Conservation (phyloP, 2,113 vertebrate genomes). For the Sinocyclocheilus anophthalmus region DNA sequence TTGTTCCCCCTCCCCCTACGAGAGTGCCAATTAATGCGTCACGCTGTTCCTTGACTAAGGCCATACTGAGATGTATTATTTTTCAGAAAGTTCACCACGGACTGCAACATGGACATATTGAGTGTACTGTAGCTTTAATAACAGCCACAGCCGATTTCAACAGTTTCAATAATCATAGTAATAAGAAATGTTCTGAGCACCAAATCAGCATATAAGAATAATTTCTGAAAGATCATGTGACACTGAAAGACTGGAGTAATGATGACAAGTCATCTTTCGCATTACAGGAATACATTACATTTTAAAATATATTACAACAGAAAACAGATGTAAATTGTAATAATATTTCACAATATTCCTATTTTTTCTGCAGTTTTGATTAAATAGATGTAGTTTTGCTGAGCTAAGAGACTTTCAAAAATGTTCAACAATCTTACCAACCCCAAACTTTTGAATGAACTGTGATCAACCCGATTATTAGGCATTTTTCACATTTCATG, state of each 20-base stretch:
- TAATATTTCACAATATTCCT: neutral
- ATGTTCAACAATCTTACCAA: too few species aligned
- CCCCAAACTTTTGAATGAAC: too few species aligned
- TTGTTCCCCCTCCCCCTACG: too few species aligned
- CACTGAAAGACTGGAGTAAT: neutral
- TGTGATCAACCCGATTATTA: neutral
- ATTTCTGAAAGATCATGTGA: too few species aligned
- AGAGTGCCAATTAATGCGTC: constrained; percentile 58
- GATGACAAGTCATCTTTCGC: neutral
- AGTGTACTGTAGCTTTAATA: neutral
- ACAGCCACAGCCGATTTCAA: too few species aligned
- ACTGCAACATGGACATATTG: neutral
- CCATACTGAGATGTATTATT: constrained; percentile 70
- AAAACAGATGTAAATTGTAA: neutral
- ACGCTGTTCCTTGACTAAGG: constrained; percentile 65
- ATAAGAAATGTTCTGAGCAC: too few species aligned
- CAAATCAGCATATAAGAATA: too few species aligned
- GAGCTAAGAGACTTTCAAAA: neutral
- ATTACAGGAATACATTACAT: neutral
- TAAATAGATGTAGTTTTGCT: too few species aligned
- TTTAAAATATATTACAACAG: neutral
- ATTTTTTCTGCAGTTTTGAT: neutral
- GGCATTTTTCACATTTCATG: neutral
- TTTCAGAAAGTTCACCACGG: neutral
- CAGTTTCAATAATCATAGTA: too few species aligned